Percentiles rank a stretch among this genome's conserved stretches.
phyloP scores from a whole-genome alignment of 2,113 vertebrate species.

The Myodes glareolus region DNA sequence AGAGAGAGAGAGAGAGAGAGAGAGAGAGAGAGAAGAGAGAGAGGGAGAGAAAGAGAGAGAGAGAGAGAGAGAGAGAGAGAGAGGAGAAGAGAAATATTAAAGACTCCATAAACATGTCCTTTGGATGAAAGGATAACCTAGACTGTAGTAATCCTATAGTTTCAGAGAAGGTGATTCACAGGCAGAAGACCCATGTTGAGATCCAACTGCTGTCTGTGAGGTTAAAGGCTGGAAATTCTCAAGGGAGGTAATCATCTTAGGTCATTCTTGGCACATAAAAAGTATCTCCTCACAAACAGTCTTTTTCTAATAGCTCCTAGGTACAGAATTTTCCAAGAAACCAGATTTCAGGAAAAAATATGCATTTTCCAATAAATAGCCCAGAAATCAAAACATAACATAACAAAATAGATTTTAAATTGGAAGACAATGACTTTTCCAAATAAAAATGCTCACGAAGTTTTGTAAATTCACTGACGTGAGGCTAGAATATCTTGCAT shows the following conservation, averaged over 20 bases:
- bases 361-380: not conserved
- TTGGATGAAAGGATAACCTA: not conserved
- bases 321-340: not conserved
- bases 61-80: not conserved
- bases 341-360: not conserved
- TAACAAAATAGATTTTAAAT: not conserved
- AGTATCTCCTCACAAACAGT: not conserved
- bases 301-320: not conserved
- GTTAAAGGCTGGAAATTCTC: not conserved
- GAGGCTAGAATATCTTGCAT: not conserved
- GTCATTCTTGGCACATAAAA: not conserved
- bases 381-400: not conserved
- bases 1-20: not conserved
- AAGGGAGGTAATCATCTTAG: not conserved
- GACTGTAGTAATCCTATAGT: not conserved
- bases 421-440: not conserved
- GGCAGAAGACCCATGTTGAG: fast-evolving
- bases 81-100: not conserved
- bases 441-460: not conserved
- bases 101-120: not conserved
- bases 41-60: too few species aligned
- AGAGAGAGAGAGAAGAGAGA: too few species aligned
- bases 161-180: not conserved
- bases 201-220: not conserved
- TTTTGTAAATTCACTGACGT: not conserved